Evolutionary conservation across 2,797 vertebrate species (phyloP), one percentile per base, ranked within the genome.

Genomic region (Crotalus adamanteus): DNA sequence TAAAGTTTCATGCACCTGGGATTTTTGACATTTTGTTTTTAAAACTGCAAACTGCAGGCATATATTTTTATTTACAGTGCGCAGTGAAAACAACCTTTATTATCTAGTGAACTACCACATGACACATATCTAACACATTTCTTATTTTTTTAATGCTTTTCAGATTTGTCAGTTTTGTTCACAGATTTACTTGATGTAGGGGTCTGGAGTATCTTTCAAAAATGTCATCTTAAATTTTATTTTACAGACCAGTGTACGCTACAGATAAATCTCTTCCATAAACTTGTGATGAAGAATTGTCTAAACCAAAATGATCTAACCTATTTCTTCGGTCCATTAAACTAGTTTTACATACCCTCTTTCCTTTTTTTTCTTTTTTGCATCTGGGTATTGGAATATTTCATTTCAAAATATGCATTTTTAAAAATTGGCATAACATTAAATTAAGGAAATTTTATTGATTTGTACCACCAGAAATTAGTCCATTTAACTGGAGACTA

Each of bases 381-480:
- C 93, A 13, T 47, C 47, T 92, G 94, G 93, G 94, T 94, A 95
- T 57, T 31, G 51, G 94, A 96, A 92, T 3, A 90, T 94, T 96
- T 96, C 37, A 13, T 0, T 25, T 92, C 92, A 88, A 47, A 65
- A 93, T 90, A 91, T 94, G 90, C 4, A 11, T 63, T 94, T 55
- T 11, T 92, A 26, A 93, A 94, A 94, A 61, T 65, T 94, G 53
- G 4, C 60, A 88, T 56, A 94, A 57, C 56, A 18, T 47, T 91
- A 60, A 92, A 93, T 87, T 90, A 87, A 94, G 59, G 53, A 69
- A 31, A 3, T 26, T 94, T 25, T 94, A 88, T 73, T 93, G 89
- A 95, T 95, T 94, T 93, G 60, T 92, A n/a, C 37, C 88, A 78
- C 7, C 25, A 90, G n/a, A 95, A 94, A 91, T 11, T 83, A 14